These are phyloP conservation scores for Tetranychus urticae DNA, from an alignment of 1,140 invertebrate genomes.

Conservation along the genomic window DNA sequence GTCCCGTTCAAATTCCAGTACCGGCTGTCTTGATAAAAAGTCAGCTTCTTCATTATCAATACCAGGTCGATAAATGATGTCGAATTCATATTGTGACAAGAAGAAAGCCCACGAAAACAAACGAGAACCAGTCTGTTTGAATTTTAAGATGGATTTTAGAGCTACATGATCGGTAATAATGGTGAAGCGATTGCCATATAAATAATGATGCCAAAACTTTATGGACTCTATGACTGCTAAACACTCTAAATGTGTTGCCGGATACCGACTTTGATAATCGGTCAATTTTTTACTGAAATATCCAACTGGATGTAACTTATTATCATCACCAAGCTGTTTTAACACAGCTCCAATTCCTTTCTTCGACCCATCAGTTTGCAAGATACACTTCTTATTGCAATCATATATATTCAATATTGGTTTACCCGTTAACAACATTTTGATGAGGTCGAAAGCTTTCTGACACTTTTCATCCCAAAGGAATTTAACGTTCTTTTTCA, in stretches of 20 bases:
- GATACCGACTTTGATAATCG: conserved; percentile 1
- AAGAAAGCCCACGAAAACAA: neutral
- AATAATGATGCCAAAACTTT: conserved; percentile 3
- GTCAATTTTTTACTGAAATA: no score
- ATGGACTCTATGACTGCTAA: conserved; percentile 3
- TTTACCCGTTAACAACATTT: neutral
- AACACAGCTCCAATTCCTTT: conserved; percentile 25
- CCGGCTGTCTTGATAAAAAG: neutral
- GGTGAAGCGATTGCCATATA: neutral
- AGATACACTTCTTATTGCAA: neutral
- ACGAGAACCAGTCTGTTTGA: neutral
- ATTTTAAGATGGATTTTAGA: neutral
- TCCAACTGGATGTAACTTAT: neutral
- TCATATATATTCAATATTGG: conserved; percentile 2
- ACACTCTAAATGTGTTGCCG: conserved; percentile 1
- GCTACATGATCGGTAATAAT: conserved; percentile 3
- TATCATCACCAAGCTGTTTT: conserved; percentile 16
- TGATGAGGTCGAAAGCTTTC: conserved; percentile 2
- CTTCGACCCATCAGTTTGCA: conserved; percentile 16
- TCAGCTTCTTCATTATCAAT: conserved; percentile 2
- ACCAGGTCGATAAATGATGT: neutral
- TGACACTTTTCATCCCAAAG: neutral
- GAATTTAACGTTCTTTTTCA: conserved; percentile 1
- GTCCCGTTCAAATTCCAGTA: no score
- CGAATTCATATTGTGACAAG: conserved; percentile 2